Evolutionary conservation across 2,888 invertebrate genomes (phyloP), one percentile per base, ranked within the genome.

Genomic region (Cremastobaeus sp.): DNA sequence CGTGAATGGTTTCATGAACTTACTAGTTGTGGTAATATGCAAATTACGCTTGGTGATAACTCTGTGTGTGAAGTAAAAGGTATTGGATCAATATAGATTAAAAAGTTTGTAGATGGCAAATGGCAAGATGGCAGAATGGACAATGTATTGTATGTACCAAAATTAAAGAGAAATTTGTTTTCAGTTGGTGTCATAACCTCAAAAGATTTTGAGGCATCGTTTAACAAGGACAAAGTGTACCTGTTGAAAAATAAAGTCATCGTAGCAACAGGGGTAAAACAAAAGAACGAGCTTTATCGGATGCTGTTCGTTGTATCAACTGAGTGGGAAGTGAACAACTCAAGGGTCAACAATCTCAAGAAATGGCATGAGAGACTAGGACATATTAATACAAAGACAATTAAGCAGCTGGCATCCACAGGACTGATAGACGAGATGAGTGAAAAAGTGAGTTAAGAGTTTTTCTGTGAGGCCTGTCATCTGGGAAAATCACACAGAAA

Each of bases 341-440:
- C 62, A 3, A 59, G 43, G 2, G 0, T 1, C 3, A 18, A 30
- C 3, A 35, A 52, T 14, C 18, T 74, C 5, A 45, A 71, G 14
- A 25, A 25, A n/a, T 78, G 79, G 78, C 77, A 79, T 25, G 64
- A 77, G 12, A 11, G 76, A 0, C 14, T 77, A 5, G 77, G 74
- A 11, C 76, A 78, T 17, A 1, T 59, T 5, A 68, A 68, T 14
- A 4, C 52, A 2, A 12, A 45, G 0, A 11, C 21, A 0, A 59
- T 59, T 21, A 0, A 5, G 0, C n/a, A 34, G 2, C 21, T 59
- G 1, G 17, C n/a, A 0, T 14, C 50, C 1, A 12, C 6, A 6
- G 71, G 48, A 1, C 8, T 12, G 0, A 55, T 66, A 0, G 15
- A 8, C 8, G 41, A 30, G n/a, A 15, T 50, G 3, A 34, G 18